These are phyloP conservation scores for Elysia crispata DNA, from an alignment of 2,888 invertebrate genomes.

Conservation along the genomic window DNA sequence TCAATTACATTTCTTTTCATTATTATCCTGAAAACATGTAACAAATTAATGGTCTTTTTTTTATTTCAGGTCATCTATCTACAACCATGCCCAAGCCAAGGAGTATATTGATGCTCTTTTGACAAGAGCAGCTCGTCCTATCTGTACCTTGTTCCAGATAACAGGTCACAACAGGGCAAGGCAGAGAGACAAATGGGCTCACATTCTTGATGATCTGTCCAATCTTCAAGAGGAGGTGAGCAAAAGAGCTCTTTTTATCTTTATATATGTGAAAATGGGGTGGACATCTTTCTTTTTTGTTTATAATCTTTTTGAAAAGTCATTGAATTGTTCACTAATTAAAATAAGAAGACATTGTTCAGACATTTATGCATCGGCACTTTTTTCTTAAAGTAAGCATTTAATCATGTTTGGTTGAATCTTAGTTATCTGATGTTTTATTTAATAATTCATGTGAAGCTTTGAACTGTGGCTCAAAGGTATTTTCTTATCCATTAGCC, in stretches of 20 bases:
- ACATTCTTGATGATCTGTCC: constrained; percentile 93
- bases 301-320: not conserved
- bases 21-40: not conserved
- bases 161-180: constrained; percentile 97
- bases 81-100: constrained; percentile 87
- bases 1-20: not conserved
- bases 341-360: too few species aligned
- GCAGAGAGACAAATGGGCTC: constrained; percentile 94
- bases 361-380: too few species aligned
- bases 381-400: too few species aligned
- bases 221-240: constrained; percentile 91
- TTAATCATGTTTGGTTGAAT: too few species aligned
- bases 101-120: constrained; percentile 94
- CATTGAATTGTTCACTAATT: too few species aligned
- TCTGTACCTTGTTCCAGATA: constrained; percentile 87
- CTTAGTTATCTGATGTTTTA: too few species aligned
- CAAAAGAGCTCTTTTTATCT: too few species aligned
- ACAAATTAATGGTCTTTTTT: too few species aligned
- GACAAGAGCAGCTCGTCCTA: constrained; percentile 89
- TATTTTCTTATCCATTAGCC: too few species aligned
- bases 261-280: too few species aligned
- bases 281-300: not conserved
- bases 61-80: constrained; percentile 75
- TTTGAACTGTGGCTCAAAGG: too few species aligned
- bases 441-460: too few species aligned